Evolutionary conservation across 2,797 vertebrate species (phyloP), one percentile per base, ranked within the genome.

Genomic region (Lindbergichthys nudifrons): DNA sequence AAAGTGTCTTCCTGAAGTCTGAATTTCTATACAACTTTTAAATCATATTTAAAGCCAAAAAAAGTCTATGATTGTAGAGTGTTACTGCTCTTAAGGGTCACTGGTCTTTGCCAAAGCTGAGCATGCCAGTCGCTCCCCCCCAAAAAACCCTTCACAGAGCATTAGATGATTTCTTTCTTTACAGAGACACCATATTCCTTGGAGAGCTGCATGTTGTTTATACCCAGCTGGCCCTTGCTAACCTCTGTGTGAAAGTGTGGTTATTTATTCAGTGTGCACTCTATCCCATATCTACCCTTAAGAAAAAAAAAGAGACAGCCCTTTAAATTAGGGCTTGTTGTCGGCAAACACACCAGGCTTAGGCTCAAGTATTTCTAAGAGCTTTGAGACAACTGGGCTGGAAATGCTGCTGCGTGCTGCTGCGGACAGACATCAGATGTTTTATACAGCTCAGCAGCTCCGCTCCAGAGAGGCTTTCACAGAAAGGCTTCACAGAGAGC

Each of bases 261-360:
- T 88, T 87, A 89, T 90, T 89, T 90, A 90, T 91, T 90, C 86
- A 87, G 82, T 47, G 70, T 75, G 86, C 79, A 85, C 84, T 90
- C 83, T 70, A 80, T 75, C 69, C 71, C 74, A 74, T 83, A 82
- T 88, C 73, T 86, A 71, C 67, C 83, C 79, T 77, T 74, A 72
- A 75, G 63, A 77, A 73, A 81, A 73, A 78, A 73, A 36, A 30
- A 65, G 78, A 86, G 80, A 68, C 77, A 73, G 68, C 21, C 71
- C 84, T 84, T 90, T 89, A 92, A 91, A 92, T 92, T 85, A 89
- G 81, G 66, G 75, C 75, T 82, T 91, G 87, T 88, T 91, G 85
- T 91, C 46, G 3, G 70, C 80, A 83, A 84, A 89, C 72, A 81
- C 65, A 77, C 53, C 72, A 81, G 81, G 57, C 78, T 80, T 71